Conservation (phyloP, 2,113 vertebrate species). For the Heterotilapia buettikoferi region DNA sequence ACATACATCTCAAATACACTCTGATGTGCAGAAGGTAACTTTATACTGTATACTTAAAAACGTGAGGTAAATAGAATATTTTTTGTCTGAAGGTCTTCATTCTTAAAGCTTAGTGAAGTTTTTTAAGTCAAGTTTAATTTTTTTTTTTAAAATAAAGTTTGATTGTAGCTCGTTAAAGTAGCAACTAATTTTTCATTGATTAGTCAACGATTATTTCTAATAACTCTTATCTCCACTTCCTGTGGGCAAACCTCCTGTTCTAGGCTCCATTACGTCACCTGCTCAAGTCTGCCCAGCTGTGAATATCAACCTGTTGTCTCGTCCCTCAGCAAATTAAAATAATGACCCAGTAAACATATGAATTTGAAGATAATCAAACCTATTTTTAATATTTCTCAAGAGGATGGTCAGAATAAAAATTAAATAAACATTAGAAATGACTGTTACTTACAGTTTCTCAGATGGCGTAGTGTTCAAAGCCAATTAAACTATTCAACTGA, state of each 20-base stretch:
- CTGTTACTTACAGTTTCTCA: background rate
- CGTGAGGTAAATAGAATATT: background rate
- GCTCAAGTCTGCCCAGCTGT: background rate
- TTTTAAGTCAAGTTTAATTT: background rate
- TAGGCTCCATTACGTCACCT: background rate
- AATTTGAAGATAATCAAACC: background rate
- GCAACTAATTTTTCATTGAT: background rate
- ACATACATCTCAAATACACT: background rate
- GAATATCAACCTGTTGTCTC: background rate
- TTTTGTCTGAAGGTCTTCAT: background rate
- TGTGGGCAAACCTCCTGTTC: background rate
- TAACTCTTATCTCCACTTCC: background rate
- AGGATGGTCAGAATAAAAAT: background rate
- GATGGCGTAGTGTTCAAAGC: background rate
- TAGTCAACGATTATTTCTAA: background rate
- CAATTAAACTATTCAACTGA: background rate
- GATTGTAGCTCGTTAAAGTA: background rate
- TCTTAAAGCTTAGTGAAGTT: background rate
- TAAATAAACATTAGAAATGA: background rate
- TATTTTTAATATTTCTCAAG: background rate
- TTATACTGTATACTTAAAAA: background rate
- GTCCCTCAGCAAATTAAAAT: background rate
- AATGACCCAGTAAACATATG: background rate
- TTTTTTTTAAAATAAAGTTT: accelerated
- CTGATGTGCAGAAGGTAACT: background rate